Evolutionary conservation across 30 jellyfish, hydroid and myxozoan species (phyloP), one percentile per base, ranked within the genome.

Genomic region (Hydra vulgaris): DNA sequence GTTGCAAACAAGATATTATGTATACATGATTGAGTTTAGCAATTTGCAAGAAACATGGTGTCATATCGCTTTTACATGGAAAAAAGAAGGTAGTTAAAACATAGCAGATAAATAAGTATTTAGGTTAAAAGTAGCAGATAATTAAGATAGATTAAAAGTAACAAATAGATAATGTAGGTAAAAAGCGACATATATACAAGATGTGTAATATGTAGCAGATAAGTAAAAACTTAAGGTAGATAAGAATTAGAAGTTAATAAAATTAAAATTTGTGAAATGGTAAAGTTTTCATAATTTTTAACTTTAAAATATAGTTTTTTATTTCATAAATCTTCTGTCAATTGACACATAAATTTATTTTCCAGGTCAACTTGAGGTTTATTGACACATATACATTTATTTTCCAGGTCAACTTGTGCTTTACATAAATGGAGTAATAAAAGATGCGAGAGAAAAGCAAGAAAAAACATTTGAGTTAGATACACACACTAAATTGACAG

Each of bases 51-150:
- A 85, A 79, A 89, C 68, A 15, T 89, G 97, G 97, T 76, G 79
- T 73, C 97, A 85, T 61, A 74, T 89, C 55, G 91, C 93, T 15
- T 86, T 89, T 82, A 89, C 97, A 0, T 89, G 86, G 86, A 89
- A 82, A 79, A 86, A 81, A 76, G 97, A 53, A 78, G 85, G 85
- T 78, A 53, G 27, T 68, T 68, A 3, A 1, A 68, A n/a, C 16
- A 4, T 7, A 23, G 75, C n/a, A 17, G 18, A 15, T 15, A 15
- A 56, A n/a, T n/a, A n/a, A n/a, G n/a, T n/a, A n/a, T n/a, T n/a
- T n/a, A 56, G 71, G 71, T 56, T n/a, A 56, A 56, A 56, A 17
- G 71, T 56, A 56, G 17, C 17, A n/a, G n/a, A 56, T 15, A 56
- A n/a, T 56, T 56, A 56, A 56, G n/a, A n/a, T n/a, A n/a, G n/a